Percentiles rank a stretch among this genome's conserved stretches.
phyloP scores from a whole-genome alignment of 1,140 invertebrate genomes.

The Habropoda laboriosa region DNA sequence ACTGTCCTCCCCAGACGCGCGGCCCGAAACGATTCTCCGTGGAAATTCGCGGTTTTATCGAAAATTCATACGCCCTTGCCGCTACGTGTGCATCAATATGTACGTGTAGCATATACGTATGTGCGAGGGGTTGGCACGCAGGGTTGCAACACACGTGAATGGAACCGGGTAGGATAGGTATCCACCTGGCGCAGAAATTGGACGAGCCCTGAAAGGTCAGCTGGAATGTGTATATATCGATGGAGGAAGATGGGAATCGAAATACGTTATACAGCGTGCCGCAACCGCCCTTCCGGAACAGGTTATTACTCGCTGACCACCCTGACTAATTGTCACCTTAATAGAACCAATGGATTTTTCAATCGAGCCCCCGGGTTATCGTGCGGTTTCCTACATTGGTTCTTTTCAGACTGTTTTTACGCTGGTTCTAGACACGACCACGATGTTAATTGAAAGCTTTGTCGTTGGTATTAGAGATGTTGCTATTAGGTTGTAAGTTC shows the following conservation, averaged over 20 bases:
- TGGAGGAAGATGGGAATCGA: slow-evolving; percentile 36
- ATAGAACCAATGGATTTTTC: background rate
- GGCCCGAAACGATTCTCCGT: slow-evolving; percentile 52
- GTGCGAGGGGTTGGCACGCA: background rate
- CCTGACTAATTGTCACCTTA: background rate
- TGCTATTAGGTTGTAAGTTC: too few relatives aligned
- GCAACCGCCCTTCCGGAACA: background rate
- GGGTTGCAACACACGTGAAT: background rate
- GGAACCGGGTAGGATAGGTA: background rate
- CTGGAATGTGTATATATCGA: slow-evolving; percentile 31
- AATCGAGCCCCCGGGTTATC: too few relatives aligned
- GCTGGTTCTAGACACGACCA: too few relatives aligned
- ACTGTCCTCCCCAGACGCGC: slow-evolving; percentile 63
- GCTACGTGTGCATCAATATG: slow-evolving; percentile 22
- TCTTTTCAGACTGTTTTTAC: background rate
- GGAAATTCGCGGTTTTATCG: slow-evolving; percentile 67
- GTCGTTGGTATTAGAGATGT: too few relatives aligned
- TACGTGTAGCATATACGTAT: background rate
- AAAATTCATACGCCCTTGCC: slow-evolving; percentile 58
- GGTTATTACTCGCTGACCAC: slow-evolving; percentile 3
- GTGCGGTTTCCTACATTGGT: background rate
- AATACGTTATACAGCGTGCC: slow-evolving; percentile 8
- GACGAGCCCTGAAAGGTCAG: slow-evolving; percentile 55
- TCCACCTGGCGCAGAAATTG: slow-evolving; percentile 51
- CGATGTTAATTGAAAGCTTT: too few relatives aligned